Evolutionary conservation across 2,797 vertebrate genomes (phyloP).

Genomic region (Scolopax rusticola): DNA sequence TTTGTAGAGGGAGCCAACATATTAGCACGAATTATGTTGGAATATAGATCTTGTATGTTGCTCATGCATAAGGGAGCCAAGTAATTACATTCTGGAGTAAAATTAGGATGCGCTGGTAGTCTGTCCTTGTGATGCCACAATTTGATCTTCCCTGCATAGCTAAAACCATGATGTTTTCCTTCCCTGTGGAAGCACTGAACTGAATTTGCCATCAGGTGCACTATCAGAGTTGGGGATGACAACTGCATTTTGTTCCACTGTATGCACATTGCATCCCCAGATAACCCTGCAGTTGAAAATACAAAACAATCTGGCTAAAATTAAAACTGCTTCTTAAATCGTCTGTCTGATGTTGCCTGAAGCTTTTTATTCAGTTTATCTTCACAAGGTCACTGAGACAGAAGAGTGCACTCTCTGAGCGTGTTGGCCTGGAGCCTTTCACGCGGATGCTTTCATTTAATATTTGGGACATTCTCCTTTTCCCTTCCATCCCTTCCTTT

Average conservation of each 20-base stretch:
- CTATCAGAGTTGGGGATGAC: not conserved
- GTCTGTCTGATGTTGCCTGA: slow-evolving; percentile 63
- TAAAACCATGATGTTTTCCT: not conserved
- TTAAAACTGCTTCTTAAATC: slow-evolving; percentile 73
- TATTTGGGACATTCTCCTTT: not conserved
- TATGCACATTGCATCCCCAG: slow-evolving; percentile 45
- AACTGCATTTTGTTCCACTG: slow-evolving; percentile 6
- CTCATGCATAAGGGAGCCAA: not conserved
- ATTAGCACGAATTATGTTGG: not conserved
- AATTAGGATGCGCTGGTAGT: not conserved
- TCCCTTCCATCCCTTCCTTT: not conserved
- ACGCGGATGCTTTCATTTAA: slow-evolving; percentile 24
- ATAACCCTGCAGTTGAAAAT: slow-evolving; percentile 52
- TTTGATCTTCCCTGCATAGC: not conserved
- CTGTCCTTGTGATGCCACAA: not conserved
- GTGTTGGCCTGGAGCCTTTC: slow-evolving; percentile 35
- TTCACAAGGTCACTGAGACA: slow-evolving; percentile 57
- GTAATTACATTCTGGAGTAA: not conserved
- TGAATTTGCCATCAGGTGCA: not conserved
- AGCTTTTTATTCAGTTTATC: slow-evolving; percentile 57
- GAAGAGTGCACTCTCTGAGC: slow-evolving; percentile 43
- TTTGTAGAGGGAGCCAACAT: not conserved
- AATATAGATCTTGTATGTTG: not conserved
- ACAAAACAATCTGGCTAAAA: slow-evolving; percentile 74
- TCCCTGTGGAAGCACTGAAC: not conserved